Evolutionary conservation across 2,888 invertebrate genomes (phyloP).

Genomic region (Cerceris rybyensis): DNA sequence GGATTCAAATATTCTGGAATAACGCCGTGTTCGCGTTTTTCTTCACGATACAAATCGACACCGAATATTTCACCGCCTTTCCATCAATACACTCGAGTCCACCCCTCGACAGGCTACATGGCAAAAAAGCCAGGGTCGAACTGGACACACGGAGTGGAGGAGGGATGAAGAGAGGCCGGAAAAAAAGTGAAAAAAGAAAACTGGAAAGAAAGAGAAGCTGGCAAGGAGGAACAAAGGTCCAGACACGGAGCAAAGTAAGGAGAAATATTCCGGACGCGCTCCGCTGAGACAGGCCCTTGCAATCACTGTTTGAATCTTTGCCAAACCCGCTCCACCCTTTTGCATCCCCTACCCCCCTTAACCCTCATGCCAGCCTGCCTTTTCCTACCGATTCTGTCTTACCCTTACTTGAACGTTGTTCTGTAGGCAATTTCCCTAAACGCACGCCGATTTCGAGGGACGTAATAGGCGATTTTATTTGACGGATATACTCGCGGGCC

Average conservation of each 20-base stretch:
- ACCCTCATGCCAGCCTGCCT: constrained; percentile 22
- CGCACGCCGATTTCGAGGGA: constrained; percentile 68
- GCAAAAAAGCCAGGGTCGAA: constrained; percentile 14
- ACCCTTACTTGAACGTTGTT: constrained; percentile 23
- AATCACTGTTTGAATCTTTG: constrained; percentile 80
- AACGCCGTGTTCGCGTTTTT: constrained; percentile 40
- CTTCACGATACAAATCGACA: constrained; percentile 45
- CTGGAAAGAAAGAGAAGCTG: constrained; percentile 25
- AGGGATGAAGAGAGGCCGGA: background rate
- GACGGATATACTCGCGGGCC: constrained; percentile 71
- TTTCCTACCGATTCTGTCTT: constrained; percentile 19
- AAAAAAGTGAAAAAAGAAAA: constrained; percentile 5
- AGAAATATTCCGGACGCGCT: constrained; percentile 76
- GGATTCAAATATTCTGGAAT: background rate
- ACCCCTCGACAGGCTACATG: constrained; percentile 19
- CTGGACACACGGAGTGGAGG: constrained; percentile 22
- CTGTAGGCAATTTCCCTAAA: constrained; percentile 68
- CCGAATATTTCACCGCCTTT: constrained; percentile 39
- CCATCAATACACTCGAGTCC: constrained; percentile 36
- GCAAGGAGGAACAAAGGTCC: constrained; percentile 56
- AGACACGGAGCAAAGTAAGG: constrained; percentile 63
- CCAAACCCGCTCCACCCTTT: constrained; percentile 67
- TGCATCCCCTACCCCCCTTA: constrained; percentile 41
- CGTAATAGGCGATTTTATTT: constrained; percentile 76
- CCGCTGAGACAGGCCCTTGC: constrained; percentile 78